Evolutionary conservation across 1,140 invertebrate species (phyloP).

Genomic region (Hermetia illucens): DNA sequence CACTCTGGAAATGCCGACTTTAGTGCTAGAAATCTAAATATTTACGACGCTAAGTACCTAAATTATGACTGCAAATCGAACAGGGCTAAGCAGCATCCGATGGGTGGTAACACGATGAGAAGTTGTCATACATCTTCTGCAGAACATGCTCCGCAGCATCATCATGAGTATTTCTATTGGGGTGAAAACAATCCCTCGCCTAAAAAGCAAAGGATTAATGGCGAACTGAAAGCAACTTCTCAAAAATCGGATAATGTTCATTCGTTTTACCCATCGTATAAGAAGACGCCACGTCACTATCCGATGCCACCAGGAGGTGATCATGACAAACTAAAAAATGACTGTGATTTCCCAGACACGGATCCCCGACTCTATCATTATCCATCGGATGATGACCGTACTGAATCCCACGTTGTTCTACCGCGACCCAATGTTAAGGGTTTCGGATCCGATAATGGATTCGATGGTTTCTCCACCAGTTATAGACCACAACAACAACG

Average conservation of each 20-base stretch:
- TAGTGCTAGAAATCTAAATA: slow-evolving; percentile 13
- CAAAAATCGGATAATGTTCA: slow-evolving; percentile 6
- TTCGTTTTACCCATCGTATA: slow-evolving; percentile 26
- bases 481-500: too few relatives aligned
- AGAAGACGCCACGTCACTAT: slow-evolving; percentile 27
- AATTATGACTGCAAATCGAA: slow-evolving; percentile 24
- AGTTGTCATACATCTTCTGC: slow-evolving; percentile 16
- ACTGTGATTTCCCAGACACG: slow-evolving; percentile 22
- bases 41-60: slow-evolving; percentile 25
- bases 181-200: slow-evolving; percentile 19
- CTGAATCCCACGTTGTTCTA: not conserved
- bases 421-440: too few relatives aligned
- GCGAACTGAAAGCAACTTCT: not conserved
- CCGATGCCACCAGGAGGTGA: slow-evolving; percentile 8
- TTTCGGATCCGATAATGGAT: too few relatives aligned
- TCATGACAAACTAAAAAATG: slow-evolving; percentile 18
- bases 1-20: slow-evolving; percentile 4
- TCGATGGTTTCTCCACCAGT: too few relatives aligned
- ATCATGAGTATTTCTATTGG: slow-evolving; percentile 4
- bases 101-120: not conserved
- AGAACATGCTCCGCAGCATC: slow-evolving; percentile 24
- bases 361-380: slow-evolving; percentile 16
- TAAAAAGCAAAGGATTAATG: slow-evolving; percentile 11
- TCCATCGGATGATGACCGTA: not conserved
- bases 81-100: slow-evolving; percentile 11